Conservation (phyloP, 2,797 vertebrate genomes). For the Corythornis leucogaster region DNA sequence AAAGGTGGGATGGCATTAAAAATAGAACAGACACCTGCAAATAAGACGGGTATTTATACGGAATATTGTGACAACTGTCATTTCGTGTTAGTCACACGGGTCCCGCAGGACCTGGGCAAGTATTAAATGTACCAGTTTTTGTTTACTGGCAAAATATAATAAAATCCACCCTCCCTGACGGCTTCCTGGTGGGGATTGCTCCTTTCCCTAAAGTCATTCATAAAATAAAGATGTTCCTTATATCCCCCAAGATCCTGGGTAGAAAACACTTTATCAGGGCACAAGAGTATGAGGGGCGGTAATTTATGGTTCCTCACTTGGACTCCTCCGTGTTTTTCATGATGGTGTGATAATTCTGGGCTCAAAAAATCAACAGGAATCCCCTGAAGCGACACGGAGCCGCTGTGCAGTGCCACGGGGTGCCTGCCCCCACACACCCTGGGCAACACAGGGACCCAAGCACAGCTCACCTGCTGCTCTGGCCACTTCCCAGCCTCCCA, state of each 20-base stretch:
- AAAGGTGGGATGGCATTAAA: constrained; percentile 74
- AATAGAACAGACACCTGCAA: constrained; percentile 76
- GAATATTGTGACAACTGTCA: constrained; percentile 78
- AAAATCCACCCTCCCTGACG: constrained; percentile 66
- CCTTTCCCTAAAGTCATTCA: constrained; percentile 72
- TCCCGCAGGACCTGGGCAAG: constrained; percentile 69
- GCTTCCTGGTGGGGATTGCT: constrained; percentile 50
- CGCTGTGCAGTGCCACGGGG: rapidly evolving
- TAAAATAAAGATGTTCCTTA: constrained; percentile 73
- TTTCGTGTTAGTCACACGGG: constrained; percentile 74
- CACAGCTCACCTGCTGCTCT: neutral
- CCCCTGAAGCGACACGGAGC: neutral
- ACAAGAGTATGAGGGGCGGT: neutral
- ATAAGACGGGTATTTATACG: constrained; percentile 75
- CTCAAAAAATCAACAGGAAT: neutral
- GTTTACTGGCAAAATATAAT: constrained; percentile 78
- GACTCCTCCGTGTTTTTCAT: neutral
- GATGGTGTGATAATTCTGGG: neutral
- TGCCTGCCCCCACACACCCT: neutral
- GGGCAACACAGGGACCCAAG: neutral
- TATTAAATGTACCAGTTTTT: constrained; percentile 75
- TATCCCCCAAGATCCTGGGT: neutral
- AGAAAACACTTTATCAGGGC: constrained; percentile 35
- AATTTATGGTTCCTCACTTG: neutral
- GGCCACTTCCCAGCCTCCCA: neutral